phyloP scores from a whole-genome alignment of 2,113 vertebrate species.

The Rhynchomys soricoides region DNA sequence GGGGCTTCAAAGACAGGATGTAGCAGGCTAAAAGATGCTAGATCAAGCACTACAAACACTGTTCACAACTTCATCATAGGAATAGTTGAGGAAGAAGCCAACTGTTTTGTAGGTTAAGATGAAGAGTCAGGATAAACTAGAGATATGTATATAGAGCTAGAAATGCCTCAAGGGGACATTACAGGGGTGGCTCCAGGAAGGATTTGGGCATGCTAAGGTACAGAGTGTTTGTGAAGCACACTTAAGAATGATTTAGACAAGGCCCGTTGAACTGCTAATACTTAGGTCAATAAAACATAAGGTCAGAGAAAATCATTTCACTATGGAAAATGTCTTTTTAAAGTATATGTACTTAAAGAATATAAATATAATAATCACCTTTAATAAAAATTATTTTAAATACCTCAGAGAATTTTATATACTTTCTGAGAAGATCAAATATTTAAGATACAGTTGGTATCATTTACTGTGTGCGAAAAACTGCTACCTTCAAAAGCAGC shows the following conservation, averaged over 20 bases:
- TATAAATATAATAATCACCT: not conserved
- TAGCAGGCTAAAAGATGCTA: not conserved
- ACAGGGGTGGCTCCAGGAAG: accelerated
- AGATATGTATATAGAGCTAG: not conserved
- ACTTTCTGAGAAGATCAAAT: conserved; percentile 4
- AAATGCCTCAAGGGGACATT: too few relatives aligned
- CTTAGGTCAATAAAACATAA: not conserved
- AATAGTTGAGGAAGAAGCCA: not conserved
- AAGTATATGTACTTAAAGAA: not conserved
- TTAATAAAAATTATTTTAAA: conserved; percentile 3
- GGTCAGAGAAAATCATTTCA: not conserved
- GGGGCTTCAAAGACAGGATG: not conserved
- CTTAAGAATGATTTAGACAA: not conserved
- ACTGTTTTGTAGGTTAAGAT: not conserved
- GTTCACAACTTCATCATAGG: not conserved
- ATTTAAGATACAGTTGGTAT: not conserved
- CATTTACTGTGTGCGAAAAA: not conserved
- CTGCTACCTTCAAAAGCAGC: not conserved
- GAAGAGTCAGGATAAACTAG: not conserved
- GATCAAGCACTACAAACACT: not conserved
- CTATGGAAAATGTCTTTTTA: not conserved
- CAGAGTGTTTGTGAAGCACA: not conserved
- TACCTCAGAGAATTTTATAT: not conserved
- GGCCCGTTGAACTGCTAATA: not conserved
- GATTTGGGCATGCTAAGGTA: not conserved